Base-by-base conservation (phyloP, 2,113 vertebrate species). In the Macroglossus sobrinus region DNA sequence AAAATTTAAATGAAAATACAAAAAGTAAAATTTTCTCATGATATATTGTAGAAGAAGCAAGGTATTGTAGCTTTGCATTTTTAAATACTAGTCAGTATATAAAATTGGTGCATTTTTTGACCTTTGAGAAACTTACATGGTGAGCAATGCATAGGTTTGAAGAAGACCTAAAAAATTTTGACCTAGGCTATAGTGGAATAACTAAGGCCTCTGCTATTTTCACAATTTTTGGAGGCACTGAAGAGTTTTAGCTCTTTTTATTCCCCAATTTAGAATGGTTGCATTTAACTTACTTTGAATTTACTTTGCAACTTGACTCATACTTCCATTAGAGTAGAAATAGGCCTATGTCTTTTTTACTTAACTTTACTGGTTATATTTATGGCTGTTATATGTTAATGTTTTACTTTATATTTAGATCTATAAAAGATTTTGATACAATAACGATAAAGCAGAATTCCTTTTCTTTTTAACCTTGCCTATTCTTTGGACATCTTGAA, bases 371-470 rank as follows among this genome's bases (percentile, higher is more conserved):
- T 88, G 26, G 38, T 87, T 86, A 26, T 88, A 33, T 82, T 94
- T 88, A 81, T 85, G 92, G 22, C 28, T 86, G 2, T 92, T 4
- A 64, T 85, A 53, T 74, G 26, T 86, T 90, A 68, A 55, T 13
- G 28, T 91, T 87, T 91, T 55, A 47, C 45, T 91, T 94, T 59
- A 55, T 87, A 75, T 55, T 93, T 95, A 53, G 45, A 69, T 85
- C 28, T 79, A n/a, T 4, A 71, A 35, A 43, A 93, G 59, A 96
- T 79, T 45, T 55, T 86, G 33, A 86, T 71, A 68, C 21, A 86
- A 71, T 76, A 93, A 71, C 1, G 3, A 61, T 63, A 92, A 66
- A 68, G 50, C 26, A 55, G 59, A 7, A n/a, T 85, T 96, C 22
- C 28, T 90, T 94, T 68, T 84, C 55, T 94, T 96, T 43, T 47